Percentiles rank a stretch among this genome's conserved stretches.
Conservation (phyloP, 2,113 vertebrate genomes). For the Sceloporus tristichus region DNA sequence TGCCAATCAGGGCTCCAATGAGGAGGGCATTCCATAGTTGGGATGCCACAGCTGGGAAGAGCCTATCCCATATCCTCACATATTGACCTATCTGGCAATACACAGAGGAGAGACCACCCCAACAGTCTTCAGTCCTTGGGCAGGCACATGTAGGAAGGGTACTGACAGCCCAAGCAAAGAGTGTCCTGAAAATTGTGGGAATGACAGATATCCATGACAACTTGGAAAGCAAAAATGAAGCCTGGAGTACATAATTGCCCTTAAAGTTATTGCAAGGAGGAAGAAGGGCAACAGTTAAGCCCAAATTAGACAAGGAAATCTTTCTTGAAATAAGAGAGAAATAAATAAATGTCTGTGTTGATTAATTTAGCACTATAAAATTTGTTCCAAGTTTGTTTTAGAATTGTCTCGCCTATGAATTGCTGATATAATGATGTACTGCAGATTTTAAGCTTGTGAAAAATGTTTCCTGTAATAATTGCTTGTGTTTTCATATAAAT, state of each 20-base stretch:
- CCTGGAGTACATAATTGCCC: neutral
- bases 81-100: too few relatives aligned
- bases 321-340: neutral
- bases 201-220: neutral
- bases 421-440: neutral
- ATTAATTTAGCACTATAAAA: neutral
- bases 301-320: neutral
- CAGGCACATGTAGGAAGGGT: too few relatives aligned
- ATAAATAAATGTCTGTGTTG: neutral
- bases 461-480: neutral
- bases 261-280: neutral
- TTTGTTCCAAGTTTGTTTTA: neutral
- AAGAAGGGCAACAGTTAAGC: fast-evolving
- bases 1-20: too few relatives aligned
- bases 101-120: too few relatives aligned
- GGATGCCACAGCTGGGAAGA: too few relatives aligned
- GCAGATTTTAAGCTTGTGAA: neutral
- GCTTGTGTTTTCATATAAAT: constrained; percentile 39
- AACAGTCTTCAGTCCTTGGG: too few relatives aligned
- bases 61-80: too few relatives aligned
- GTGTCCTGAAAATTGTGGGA: neutral
- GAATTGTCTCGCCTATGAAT: neutral
- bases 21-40: too few relatives aligned
- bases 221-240: neutral
- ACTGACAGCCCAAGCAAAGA: neutral